Percentiles rank a stretch among this genome's conserved stretches.
Evolutionary conservation across 2,113 vertebrate genomes (phyloP).

Genomic region (Todiramphus chloris): DNA sequence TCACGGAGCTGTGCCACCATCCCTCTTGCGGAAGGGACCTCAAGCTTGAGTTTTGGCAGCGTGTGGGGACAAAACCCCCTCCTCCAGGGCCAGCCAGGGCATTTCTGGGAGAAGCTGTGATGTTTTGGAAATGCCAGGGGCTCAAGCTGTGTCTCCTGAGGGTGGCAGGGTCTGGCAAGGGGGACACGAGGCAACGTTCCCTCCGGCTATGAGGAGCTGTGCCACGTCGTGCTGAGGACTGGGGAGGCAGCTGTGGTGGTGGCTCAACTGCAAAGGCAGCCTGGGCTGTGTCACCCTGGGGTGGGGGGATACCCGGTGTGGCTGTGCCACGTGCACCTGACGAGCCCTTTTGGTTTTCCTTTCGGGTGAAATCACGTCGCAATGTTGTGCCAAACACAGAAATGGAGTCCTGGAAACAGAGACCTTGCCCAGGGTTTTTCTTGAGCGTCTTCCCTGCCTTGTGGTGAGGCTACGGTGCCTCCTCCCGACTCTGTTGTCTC

Average conservation of each 20-base stretch:
- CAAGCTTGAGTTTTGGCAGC: too few species aligned
- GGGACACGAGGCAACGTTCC: background rate
- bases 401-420: slow-evolving; percentile 1
- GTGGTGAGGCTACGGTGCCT: background rate
- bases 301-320: background rate
- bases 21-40: too few species aligned
- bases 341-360: background rate
- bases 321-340: background rate
- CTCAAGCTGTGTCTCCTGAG: background rate
- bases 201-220: too few species aligned
- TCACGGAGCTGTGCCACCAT: too few species aligned
- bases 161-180: background rate
- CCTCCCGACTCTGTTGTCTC: background rate
- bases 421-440: background rate
- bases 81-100: background rate
- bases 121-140: background rate
- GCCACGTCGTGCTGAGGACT: too few species aligned
- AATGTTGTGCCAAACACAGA: slow-evolving; percentile 11
- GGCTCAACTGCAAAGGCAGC: background rate
- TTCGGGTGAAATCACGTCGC: background rate
- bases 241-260: too few species aligned
- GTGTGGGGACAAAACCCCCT: too few species aligned
- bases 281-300: background rate
- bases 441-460: background rate
- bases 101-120: background rate